Evolutionary conservation across 30 jellyfish, hydroid and myxozoan genomes (phyloP), one percentile per base, ranked within the genome.

Genomic region (Hydra vulgaris): DNA sequence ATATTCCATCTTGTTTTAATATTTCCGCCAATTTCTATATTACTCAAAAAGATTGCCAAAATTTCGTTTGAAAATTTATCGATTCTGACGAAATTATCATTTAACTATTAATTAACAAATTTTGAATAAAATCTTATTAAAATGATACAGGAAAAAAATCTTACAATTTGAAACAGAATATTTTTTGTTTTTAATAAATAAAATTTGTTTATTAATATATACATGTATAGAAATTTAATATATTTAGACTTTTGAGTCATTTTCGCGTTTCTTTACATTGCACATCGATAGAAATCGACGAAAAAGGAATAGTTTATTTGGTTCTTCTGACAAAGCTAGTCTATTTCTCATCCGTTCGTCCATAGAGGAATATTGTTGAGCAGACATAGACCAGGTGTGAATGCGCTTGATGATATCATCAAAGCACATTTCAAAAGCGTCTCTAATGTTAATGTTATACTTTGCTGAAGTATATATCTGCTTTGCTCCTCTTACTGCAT

Each of bases 361-460:
- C 15, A 21, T 73, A 8, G 81, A 21, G 8, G 53, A 8, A 19
- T 21, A 15, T 73, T 73, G 81, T 26, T 73, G 81, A 70, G 76
- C 76, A 7, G 81, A 73, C 81, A 73, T 73, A 0, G 81, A 73
- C 66, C 27, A 21, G 8, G 81, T 73, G 66, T 73, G 81, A 7
- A 73, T 73, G 24, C 81, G 54, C 61, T 73, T 73, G 81, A 73
- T 73, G 81, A 73, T 26, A 18, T 73, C 81, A 21, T 73, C 61
- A 23, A 73, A 26, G 0, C 81, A 23, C 24, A 21, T 21, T 73
- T 73, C 81, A 25, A 73, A 73, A 17, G 81, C 81, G 53, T 73
- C 81, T 1, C 24, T 73, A 21, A 73, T 25, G 21, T 73, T 27
- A 23, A 73, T 73, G 18, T 73, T 73, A 54, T 26, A 73, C 21